Evolutionary conservation across 2,113 vertebrate species (phyloP), one percentile per base, ranked within the genome.

Genomic region (Zeus faber): DNA sequence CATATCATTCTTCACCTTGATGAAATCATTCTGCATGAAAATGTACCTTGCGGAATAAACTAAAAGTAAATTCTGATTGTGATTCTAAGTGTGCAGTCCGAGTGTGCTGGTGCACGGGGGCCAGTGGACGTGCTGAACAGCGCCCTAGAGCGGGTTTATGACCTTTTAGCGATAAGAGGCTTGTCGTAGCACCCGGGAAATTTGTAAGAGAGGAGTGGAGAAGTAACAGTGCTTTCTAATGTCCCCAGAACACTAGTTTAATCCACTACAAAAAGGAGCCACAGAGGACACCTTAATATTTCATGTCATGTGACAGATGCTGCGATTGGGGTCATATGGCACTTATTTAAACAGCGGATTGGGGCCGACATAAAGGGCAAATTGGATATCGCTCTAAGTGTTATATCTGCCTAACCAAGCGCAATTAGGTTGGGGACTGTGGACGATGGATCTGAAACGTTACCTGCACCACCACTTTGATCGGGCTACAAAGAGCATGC

Each of bases 101-200:
- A n/a, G n/a, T n/a, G n/a, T n/a, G n/a, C 33, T 53, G 43, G 37
- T 4, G 60, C 58, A 59, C 54, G 46, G 35, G 60, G 49, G 73
- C 71, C 66, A 80, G 74, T 84, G 79, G 71, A 88, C 70, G 75
- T 26, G 40, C 77, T 87, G 85, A 82, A 87, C 64, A 51, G 66
- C 52, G 65, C 77, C 80, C 76, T 74, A 18, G 63, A 80, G 77
- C 41, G 10, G 48, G 71, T 87, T 88, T 85, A 87, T 85, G 82
- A 88, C 86, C 81, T 85, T 87, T 90, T 80, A 87, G 82, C 54
- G 80, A 85, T 72, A 82, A 86, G 74, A 85, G 70, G 64, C 76
- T 79, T 66, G 72, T 87, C 84, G 75, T 77, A 62, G 70, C 68
- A 64, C 53, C 66, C 48, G n/a, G 74, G 21, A 56, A 80, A 85